phyloP scores from a whole-genome alignment of 1,140 invertebrate species.

The Caenorhabditis brenneri region DNA sequence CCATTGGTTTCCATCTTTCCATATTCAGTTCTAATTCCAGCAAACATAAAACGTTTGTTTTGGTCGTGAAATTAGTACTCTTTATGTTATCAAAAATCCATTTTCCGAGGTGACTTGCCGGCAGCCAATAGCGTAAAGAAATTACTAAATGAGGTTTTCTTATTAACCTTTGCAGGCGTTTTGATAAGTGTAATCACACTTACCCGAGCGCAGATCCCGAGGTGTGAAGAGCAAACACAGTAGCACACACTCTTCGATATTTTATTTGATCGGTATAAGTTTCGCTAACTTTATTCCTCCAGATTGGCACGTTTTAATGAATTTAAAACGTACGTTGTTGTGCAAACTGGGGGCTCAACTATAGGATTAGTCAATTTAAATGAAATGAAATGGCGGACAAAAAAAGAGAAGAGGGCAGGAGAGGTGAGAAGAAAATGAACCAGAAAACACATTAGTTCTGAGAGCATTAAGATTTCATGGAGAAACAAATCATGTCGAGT shows the following conservation, averaged over 20 bases:
- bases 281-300: background rate
- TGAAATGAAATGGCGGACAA: background rate
- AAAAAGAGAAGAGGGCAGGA: background rate
- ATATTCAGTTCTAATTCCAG: too few relatives aligned
- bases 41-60: too few relatives aligned
- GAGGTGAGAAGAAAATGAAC: background rate
- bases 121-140: background rate
- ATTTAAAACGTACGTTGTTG: background rate
- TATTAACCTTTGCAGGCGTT: background rate
- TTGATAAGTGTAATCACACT: slow-evolving; percentile 15
- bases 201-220: background rate
- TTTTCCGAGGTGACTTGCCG: background rate
- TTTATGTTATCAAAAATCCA: background rate
- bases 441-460: background rate
- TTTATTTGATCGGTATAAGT: slow-evolving; percentile 7
- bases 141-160: background rate
- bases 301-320: slow-evolving; percentile 38
- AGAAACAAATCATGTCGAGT: background rate
- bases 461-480: background rate
- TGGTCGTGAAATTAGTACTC: too few relatives aligned
- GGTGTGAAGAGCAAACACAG: slow-evolving; percentile 25
- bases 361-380: background rate
- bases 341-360: background rate
- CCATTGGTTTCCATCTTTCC: too few relatives aligned
- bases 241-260: background rate